Evolutionary conservation across 2,888 invertebrate species (phyloP).

Genomic region (Trissoscelio sp.): DNA sequence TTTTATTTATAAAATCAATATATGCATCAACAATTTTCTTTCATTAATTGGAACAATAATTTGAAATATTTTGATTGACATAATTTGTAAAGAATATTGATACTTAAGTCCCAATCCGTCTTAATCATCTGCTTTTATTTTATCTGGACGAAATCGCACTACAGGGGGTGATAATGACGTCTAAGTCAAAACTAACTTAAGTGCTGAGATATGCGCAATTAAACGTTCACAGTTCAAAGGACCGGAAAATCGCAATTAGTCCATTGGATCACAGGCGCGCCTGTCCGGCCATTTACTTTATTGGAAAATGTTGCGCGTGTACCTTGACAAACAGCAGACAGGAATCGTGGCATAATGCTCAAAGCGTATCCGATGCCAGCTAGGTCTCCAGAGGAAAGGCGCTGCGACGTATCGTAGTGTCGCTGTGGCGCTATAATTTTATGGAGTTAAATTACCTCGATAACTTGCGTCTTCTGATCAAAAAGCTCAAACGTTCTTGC

Average conservation of each 20-base stretch:
- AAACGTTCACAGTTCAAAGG: conserved; percentile 59
- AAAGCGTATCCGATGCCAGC: conserved; percentile 59
- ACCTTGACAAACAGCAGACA: conserved; percentile 60
- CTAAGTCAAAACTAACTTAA: conserved; percentile 46
- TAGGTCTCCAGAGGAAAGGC: conserved; percentile 52
- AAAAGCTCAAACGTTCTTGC: conserved; percentile 37
- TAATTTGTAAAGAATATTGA: too few species aligned
- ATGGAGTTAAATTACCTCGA: conserved; percentile 48
- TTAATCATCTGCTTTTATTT: too few species aligned
- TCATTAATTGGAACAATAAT: too few species aligned
- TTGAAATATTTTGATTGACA: too few species aligned
- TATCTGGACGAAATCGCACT: neutral
- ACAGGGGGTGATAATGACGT: neutral
- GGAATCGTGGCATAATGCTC: conserved; percentile 58
- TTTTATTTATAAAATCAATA: too few species aligned
- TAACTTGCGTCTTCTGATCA: conserved; percentile 44
- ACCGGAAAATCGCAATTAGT: conserved; percentile 64
- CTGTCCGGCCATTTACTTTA: conserved; percentile 54
- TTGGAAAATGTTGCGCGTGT: conserved; percentile 54
- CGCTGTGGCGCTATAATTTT: conserved; percentile 51
- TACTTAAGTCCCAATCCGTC: too few species aligned
- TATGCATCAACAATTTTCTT: too few species aligned
- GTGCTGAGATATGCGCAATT: conserved; percentile 59
- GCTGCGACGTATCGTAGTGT: conserved; percentile 39
- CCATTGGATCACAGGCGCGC: conserved; percentile 46